phyloP scores from a whole-genome alignment of 2,797 vertebrate genomes.

The Sebastes cheni region DNA sequence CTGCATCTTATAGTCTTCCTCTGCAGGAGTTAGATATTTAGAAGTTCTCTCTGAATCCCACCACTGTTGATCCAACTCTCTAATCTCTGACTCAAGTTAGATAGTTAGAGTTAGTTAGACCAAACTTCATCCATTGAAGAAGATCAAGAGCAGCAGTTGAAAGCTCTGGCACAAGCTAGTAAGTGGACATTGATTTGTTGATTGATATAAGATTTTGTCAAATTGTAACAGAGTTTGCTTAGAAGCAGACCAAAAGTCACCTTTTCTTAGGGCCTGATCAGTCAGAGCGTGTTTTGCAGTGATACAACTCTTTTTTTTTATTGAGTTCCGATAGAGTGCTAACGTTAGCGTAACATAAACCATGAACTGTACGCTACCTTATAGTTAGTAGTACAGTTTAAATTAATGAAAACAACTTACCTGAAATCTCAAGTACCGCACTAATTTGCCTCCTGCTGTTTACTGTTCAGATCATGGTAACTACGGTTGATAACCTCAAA shows the following conservation, averaged over 20 bases:
- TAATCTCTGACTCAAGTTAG: background rate
- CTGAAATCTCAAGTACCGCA: no score
- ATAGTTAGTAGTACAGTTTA: background rate
- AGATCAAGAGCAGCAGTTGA: background rate
- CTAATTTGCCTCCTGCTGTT: no score
- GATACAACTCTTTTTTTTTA: accelerated
- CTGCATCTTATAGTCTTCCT: background rate
- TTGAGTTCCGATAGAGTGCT: background rate
- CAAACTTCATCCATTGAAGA: background rate
- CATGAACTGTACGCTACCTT: background rate
- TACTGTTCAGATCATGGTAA: no score
- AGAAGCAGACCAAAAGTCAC: background rate
- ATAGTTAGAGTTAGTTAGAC: background rate
- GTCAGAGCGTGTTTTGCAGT: background rate
- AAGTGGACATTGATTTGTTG: background rate
- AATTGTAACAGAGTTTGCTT: background rate
- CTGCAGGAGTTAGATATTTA: background rate
- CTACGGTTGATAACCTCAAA: no score
- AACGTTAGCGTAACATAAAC: background rate
- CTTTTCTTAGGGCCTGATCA: background rate
- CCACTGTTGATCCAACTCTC: background rate
- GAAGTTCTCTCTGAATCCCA: background rate
- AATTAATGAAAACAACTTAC: no score
- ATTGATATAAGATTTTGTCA: background rate
- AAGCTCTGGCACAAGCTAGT: background rate